Evolutionary conservation across 2,113 vertebrate species (phyloP).

Genomic region (Burhinus oedicnemus): DNA sequence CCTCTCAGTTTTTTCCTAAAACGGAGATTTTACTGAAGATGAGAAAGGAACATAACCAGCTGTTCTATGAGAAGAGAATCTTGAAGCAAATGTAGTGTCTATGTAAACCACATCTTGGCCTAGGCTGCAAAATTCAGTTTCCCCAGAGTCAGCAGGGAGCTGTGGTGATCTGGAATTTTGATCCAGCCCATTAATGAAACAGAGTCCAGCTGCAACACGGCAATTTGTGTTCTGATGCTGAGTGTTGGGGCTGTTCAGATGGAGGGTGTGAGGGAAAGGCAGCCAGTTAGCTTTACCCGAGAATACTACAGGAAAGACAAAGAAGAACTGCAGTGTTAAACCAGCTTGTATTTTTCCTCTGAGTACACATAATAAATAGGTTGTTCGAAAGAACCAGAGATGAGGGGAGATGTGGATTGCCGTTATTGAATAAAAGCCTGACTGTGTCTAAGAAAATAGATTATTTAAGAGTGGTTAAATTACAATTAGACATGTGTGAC

Average conservation of each 20-base stretch:
- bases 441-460: background rate
- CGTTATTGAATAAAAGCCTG: slow-evolving; percentile 3
- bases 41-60: slow-evolving; percentile 35
- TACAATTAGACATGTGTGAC: background rate
- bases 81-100: slow-evolving; percentile 45
- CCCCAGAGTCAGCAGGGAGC: slow-evolving; percentile 57
- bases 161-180: slow-evolving; percentile 62
- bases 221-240: slow-evolving; percentile 30
- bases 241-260: background rate
- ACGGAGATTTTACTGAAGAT: slow-evolving; percentile 34
- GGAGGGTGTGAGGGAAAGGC: background rate
- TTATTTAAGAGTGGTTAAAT: background rate
- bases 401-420: background rate
- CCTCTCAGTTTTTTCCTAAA: slow-evolving; percentile 34
- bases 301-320: slow-evolving; percentile 21
- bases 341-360: slow-evolving; percentile 35
- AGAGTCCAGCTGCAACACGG: slow-evolving; percentile 48
- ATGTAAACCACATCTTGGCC: slow-evolving; percentile 56
- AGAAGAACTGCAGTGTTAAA: slow-evolving; percentile 2
- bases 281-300: background rate
- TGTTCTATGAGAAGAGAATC: slow-evolving; percentile 34
- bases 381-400: background rate
- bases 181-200: slow-evolving; percentile 55
- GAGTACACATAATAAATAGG: slow-evolving; percentile 11
- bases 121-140: slow-evolving; percentile 34